Conservation (phyloP, 2,888 invertebrate genomes). For the Eustalomyia histrio region DNA sequence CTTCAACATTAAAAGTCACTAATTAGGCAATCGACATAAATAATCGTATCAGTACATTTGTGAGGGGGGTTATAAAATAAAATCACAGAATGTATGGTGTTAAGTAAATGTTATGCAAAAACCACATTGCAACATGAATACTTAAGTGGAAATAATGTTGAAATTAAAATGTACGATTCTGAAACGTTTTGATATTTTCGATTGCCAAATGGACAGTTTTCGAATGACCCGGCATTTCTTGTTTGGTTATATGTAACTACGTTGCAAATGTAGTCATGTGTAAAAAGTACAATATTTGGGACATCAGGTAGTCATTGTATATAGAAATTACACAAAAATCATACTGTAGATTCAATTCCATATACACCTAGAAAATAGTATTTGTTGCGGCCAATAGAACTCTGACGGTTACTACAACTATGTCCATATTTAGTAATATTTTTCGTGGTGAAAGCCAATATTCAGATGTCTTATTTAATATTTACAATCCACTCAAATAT, state of each 20-base stretch:
- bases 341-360: no score
- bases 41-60: neutral
- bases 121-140: constrained; percentile 1
- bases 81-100: neutral
- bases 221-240: neutral
- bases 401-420: no score
- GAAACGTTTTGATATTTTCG: neutral
- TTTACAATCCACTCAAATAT: no score
- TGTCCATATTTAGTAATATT: no score
- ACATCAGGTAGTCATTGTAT: neutral
- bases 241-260: neutral
- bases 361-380: no score
- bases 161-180: neutral
- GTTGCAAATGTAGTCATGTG: neutral
- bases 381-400: no score
- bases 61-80: neutral
- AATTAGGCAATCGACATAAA: constrained; percentile 1
- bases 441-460: no score
- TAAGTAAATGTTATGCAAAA: neutral
- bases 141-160: neutral
- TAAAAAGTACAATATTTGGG: no score
- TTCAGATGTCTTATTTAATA: no score
- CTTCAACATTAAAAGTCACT: neutral
- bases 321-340: no score
- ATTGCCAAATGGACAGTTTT: neutral